Evolutionary conservation across 2,888 invertebrate genomes (phyloP), one percentile per base, ranked within the genome.

Genomic region (Amphipyra berbera): DNA sequence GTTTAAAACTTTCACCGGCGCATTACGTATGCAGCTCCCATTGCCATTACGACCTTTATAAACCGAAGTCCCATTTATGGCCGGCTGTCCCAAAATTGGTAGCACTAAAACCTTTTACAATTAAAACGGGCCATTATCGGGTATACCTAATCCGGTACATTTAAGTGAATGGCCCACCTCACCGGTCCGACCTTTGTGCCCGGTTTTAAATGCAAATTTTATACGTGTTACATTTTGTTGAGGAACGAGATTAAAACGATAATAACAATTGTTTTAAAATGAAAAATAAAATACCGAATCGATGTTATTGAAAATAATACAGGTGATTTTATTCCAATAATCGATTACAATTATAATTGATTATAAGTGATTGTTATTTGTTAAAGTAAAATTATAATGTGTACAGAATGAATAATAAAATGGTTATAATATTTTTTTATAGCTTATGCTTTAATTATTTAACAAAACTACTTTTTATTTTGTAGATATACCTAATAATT

Each of bases 71-170:
- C 53, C 56, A 69, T 73, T 66, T 69, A 79, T 74, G 58, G 75
- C 61, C 60, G 50, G 72, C 64, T 75, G 67, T 77, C 56, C 76
- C 60, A 76, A 80, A 69, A 73, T 79, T 69, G 72, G 71, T 50
- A 75, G 56, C 72, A 76, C 54, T 76, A 72, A 78, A 80, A 84
- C 82, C 83, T 85, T 85, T 84, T 84, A 85, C 84, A 90, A 88
- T 88, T 87, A 88, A 87, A 90, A 84, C 81, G 73, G 78, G 63
- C 85, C 86, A 90, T 91, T 91, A 90, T 88, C 88, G 85, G 83
- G 72, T 82, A 81, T 84, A 75, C 86, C 79, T 90, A 89, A 91
- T 91, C 88, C 89, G 78, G 83, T 76, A 78, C 84, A 82, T 86
- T 87, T 83, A 82, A 82, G 82, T 78, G 83, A 85, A 83, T 79